Conservation (phyloP, 2,797 vertebrate species). For the Peromyscus eremicus region DNA sequence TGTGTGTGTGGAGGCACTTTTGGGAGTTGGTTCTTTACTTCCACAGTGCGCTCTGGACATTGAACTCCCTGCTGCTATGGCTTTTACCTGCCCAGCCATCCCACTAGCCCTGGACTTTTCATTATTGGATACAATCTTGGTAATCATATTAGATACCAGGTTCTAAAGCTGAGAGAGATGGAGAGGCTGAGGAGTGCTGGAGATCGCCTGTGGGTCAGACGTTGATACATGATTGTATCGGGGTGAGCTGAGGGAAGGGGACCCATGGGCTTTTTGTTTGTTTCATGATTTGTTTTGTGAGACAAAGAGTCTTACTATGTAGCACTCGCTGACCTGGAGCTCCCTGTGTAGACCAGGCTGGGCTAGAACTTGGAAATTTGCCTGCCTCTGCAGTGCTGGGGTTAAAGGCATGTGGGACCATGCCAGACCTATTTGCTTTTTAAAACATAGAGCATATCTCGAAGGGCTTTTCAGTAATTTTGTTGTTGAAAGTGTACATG, state of each 20-base stretch:
- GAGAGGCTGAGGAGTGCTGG: neutral
- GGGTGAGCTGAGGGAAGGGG: neutral
- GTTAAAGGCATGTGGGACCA: neutral
- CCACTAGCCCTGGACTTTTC: neutral
- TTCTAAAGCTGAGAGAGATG: neutral
- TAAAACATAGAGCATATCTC: neutral
- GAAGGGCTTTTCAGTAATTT: neutral
- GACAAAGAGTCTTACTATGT: neutral
- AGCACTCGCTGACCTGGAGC: neutral
- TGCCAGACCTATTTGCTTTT: neutral
- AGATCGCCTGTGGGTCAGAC: neutral
- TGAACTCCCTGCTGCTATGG: neutral
- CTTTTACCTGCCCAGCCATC: neutral
- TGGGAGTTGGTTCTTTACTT: neutral
- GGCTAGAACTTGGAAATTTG: neutral
- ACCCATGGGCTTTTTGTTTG: neutral
- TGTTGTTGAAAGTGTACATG: constrained; percentile 15
- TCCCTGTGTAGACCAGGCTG: neutral
- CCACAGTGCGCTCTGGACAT: neutral
- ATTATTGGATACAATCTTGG: constrained; percentile 1
- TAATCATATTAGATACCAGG: neutral
- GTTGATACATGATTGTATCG: neutral
- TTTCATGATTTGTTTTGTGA: neutral
- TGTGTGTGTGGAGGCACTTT: neutral
- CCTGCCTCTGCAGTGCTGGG: neutral